These are phyloP conservation scores for Globia sparganii DNA, from an alignment of 2,888 invertebrate genomes.

Conservation along the genomic window DNA sequence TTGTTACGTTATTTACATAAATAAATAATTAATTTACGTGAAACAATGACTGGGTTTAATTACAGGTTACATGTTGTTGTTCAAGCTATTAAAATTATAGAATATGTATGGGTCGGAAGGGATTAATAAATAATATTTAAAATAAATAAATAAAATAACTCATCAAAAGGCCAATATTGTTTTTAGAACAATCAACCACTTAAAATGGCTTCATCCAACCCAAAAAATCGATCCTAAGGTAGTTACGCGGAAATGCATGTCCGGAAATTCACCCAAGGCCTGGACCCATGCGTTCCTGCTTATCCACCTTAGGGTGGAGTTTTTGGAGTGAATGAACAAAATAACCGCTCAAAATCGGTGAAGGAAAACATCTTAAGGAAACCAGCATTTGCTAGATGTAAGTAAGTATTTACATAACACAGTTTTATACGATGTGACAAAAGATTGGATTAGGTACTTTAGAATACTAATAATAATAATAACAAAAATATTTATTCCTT, in stretches of 20 bases:
- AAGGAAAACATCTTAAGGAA: background rate
- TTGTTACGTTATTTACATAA: slow-evolving; percentile 19
- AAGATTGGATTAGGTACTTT: too few relatives aligned
- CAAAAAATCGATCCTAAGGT: too few relatives aligned
- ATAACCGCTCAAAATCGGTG: background rate
- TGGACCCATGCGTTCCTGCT: too few relatives aligned
- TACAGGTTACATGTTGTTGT: background rate
- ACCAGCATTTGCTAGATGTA: background rate
- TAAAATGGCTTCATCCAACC: background rate
- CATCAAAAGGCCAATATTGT: background rate
- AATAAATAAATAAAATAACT: background rate
- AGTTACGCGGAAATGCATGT: too few relatives aligned
- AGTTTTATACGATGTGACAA: too few relatives aligned
- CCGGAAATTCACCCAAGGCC: too few relatives aligned
- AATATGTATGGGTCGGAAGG: background rate
- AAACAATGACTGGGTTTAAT: slow-evolving; percentile 25
- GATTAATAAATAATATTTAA: background rate
- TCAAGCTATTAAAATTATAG: background rate
- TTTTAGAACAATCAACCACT: background rate
- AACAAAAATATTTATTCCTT: too few relatives aligned
- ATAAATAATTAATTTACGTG: slow-evolving; percentile 19
- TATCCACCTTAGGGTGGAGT: too few relatives aligned
- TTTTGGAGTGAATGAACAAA: too few relatives aligned
- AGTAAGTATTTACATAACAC: too few relatives aligned
- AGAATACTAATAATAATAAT: too few relatives aligned